Base-by-base conservation (phyloP, 2,888 invertebrate species). In the Creontiades dilutus region DNA sequence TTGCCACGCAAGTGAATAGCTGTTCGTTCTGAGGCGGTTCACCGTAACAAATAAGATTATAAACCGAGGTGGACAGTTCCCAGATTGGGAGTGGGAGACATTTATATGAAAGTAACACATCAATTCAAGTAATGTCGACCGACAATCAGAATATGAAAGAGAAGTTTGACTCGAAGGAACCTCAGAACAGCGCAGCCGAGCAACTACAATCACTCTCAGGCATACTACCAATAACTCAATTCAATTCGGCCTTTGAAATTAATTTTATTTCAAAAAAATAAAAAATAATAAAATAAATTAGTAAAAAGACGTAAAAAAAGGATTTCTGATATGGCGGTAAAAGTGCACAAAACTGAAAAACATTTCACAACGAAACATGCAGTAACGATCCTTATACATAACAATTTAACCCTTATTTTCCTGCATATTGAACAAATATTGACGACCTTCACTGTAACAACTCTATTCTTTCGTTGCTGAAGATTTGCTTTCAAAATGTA, bases 321-420 rank as follows among this genome's bases (percentile, higher is more conserved):
- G 14, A 13, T 68, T 19, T 27, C 19, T 68, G 68, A 23, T 23
- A 23, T 9, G 13, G 19, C 9, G 68, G 23, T 52, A 13, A 11
- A 52, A 23, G 27, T 68, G 13, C 68, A 68, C n/a, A n/a, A 57
- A n/a, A 57, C 57, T 16, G 19, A 57, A n/a, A 61, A 68, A 68
- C 19, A 68, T 68, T 23, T 68, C 68, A 68, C 68, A 68, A 68
- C 19, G 68, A 68, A 68, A 68, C 68, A 68, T 68, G 68, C 68
- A 68, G 12, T 68, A 27, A 68, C 7, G 23, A 19, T 68, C 23
- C 68, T 68, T 9, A 19, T 23, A 11, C 7, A 4, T 37, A 37
- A 7, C 7, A 37, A 37, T 37, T 37, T 37, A 37, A 37, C 37
- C 37, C 7, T 37, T 7, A 2, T 37, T 37, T 2, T 37, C 37